Base-by-base conservation (phyloP, 1,140 invertebrate genomes). In the Platyscapa corneri region DNA sequence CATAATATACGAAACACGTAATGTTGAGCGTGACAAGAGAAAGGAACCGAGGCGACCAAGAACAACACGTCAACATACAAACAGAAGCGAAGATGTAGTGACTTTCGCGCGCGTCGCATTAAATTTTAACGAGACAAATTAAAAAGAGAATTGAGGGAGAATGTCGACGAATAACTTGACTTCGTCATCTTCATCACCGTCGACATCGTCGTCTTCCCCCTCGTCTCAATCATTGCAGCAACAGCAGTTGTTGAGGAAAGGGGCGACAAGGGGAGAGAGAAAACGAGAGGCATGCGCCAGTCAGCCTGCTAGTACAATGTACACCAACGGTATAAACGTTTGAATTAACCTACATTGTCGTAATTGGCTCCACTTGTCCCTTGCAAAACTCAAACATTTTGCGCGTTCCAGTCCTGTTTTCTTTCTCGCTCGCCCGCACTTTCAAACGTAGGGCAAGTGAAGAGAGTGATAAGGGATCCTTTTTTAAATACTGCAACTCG, bases 261-360 rank as follows among this genome's bases (percentile, higher is more conserved):
- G 46, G 32, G 32, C 74, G 23, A 30, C 67, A 14, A n/a, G 64
- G 37, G 23, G 16, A 1, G 34, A 65, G 70, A 37, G 67, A 39
- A 72, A 85, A 34, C 83, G 83, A 27, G 65, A 85, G 49, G 30
- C 67, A 75, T 75, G 84, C 76, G 65, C 46, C 37, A 37, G 72
- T 3, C 42, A 76, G 12, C 72, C 16, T 8, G 56, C 42, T 53
- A 5, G 18, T 70, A 67, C 42, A 53, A 46, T 39, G 56, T 56
- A 53, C 32, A 89, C 88, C 80, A 86, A 89, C 87, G 88, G 89
- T 90, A 90, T 89, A 88, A 79, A n/a, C 74, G 49, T 81, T 80
- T 80, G 77, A 84, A 81, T 85, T 85, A 85, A 85, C 84, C 77
- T 85, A 85, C 78, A 85, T 85, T 84, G 64, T 23, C 75, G 64